These are phyloP conservation scores for Myathropa florea DNA, from an alignment of 2,888 invertebrate genomes.

Conservation along the genomic window DNA sequence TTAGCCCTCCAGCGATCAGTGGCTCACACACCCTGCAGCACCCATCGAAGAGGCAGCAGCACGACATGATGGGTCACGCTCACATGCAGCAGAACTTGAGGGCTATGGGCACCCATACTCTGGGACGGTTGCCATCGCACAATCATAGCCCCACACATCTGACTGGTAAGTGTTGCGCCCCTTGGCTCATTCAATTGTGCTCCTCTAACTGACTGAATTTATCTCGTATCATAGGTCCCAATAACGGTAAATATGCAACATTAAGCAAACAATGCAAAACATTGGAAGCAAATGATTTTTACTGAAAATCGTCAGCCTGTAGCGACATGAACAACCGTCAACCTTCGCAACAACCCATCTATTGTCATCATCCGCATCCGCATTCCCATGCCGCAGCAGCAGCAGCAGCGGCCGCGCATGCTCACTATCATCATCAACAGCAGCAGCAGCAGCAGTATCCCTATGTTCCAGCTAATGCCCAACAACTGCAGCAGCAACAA, in stretches of 20 bases:
- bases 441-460: slow-evolving; percentile 77
- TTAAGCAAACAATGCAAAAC: slow-evolving; percentile 98
- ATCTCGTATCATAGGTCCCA: slow-evolving; percentile 82
- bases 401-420: slow-evolving; percentile 81
- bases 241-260: slow-evolving; percentile 96
- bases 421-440: slow-evolving; percentile 80
- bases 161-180: slow-evolving; percentile 76
- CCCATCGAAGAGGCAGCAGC: slow-evolving; percentile 79
- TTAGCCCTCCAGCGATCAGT: slow-evolving; percentile 80
- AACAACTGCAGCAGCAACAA: slow-evolving; percentile 77
- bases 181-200: background rate
- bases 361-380: slow-evolving; percentile 81
- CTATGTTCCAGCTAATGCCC: slow-evolving; percentile 77
- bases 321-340: slow-evolving; percentile 78
- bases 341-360: slow-evolving; percentile 79
- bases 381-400: slow-evolving; percentile 81
- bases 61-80: slow-evolving; percentile 81
- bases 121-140: slow-evolving; percentile 85
- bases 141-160: slow-evolving; percentile 84
- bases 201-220: background rate
- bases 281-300: slow-evolving; percentile 95
- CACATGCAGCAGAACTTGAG: slow-evolving; percentile 81
- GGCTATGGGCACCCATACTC: slow-evolving; percentile 84
- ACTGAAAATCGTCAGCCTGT: slow-evolving; percentile 89
- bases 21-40: slow-evolving; percentile 81